A percentile compares a stretch with the other conserved stretches of the same genome.
Conservation (phyloP, 1,140 invertebrate species). For the Caenorhabditis inopinata region DNA sequence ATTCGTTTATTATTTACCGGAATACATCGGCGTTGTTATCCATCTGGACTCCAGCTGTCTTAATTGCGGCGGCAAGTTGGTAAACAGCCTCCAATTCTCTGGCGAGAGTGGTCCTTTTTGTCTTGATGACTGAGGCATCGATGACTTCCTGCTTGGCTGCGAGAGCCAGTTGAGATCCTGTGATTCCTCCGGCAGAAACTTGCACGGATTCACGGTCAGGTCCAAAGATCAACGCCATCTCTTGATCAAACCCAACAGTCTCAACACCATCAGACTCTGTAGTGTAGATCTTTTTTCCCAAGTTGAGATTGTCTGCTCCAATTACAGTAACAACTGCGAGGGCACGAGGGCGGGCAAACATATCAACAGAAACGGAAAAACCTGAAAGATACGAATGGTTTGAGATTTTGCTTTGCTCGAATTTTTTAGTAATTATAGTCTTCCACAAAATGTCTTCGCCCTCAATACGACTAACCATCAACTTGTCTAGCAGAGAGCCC, state of each 20-base stretch:
- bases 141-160: neutral
- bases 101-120: neutral
- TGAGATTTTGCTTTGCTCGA: neutral
- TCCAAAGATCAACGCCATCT: slow-evolving; percentile 15
- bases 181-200: slow-evolving; percentile 30
- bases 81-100: slow-evolving; percentile 15
- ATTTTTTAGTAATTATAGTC: too few relatives aligned
- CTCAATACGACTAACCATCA: neutral
- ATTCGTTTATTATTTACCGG: neutral
- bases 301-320: neutral
- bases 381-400: slow-evolving; percentile 12
- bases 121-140: neutral
- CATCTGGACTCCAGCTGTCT: neutral
- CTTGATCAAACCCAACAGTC: neutral
- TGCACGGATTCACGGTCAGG: slow-evolving; percentile 19
- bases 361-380: neutral
- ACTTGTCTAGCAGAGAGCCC: slow-evolving; percentile 14
- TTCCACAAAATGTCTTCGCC: too few relatives aligned
- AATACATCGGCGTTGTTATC: slow-evolving; percentile 21
- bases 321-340: neutral
- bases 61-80: slow-evolving; percentile 1
- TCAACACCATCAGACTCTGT: neutral
- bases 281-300: neutral
- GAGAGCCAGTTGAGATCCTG: neutral
- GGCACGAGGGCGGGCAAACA: slow-evolving; percentile 31